A percentile compares a stretch with the other conserved stretches of the same genome.
Evolutionary conservation across 2,888 invertebrate genomes (phyloP).

Genomic region (Polymixis lichenea): DNA sequence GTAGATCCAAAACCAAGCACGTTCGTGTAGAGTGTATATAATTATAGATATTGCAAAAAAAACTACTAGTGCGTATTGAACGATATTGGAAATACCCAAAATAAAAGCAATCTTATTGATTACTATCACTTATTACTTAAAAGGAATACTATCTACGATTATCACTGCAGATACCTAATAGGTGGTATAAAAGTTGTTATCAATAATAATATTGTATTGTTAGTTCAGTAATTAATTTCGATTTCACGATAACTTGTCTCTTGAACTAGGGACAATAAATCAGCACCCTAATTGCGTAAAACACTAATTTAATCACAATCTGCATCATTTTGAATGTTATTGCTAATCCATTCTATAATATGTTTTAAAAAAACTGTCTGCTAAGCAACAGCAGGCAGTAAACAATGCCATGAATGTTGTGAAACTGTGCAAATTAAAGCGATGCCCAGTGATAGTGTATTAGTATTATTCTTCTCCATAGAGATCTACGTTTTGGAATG

Average conservation of each 20-base stretch:
- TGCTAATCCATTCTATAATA: too few relatives aligned
- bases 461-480: too few relatives aligned
- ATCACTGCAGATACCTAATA: conserved; percentile 15
- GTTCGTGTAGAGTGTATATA: background rate
- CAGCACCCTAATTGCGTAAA: too few relatives aligned
- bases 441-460: too few relatives aligned
- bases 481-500: too few relatives aligned
- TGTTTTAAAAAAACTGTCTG: too few relatives aligned
- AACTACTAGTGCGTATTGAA: background rate
- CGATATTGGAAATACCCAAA: conserved; percentile 25
- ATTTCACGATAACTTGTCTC: background rate
- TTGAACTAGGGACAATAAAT: background rate
- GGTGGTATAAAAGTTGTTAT: conserved; percentile 3
- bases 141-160: conserved; percentile 20
- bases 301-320: too few relatives aligned
- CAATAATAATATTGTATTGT: background rate
- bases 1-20: background rate
- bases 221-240: conserved; percentile 3
- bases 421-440: too few relatives aligned
- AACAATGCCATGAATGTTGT: too few relatives aligned
- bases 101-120: background rate
- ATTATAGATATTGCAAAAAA: background rate
- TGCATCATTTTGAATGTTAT: too few relatives aligned
- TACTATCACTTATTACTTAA: conserved; percentile 19
- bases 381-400: too few relatives aligned